phyloP scores from a whole-genome alignment of 2,888 invertebrate genomes.

The Frankliniella intonsa region DNA sequence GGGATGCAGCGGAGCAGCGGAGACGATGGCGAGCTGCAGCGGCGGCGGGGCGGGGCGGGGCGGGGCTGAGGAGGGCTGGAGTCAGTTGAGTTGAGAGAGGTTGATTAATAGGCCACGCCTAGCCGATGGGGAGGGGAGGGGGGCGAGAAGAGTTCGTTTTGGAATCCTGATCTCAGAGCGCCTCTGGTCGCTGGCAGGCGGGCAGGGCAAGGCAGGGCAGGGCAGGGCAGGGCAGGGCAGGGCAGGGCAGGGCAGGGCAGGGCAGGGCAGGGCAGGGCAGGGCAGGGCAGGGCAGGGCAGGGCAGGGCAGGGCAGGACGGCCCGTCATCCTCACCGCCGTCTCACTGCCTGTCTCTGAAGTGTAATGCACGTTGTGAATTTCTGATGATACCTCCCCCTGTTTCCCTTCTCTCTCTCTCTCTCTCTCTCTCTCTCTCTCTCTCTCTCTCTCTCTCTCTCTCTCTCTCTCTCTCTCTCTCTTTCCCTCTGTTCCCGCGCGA shows the following conservation, averaged over 20 bases:
- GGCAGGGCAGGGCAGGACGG: too few relatives aligned
- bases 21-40: neutral
- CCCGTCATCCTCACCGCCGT: neutral
- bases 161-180: neutral
- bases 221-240: too few relatives aligned
- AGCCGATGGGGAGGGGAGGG: neutral
- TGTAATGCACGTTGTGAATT: neutral
- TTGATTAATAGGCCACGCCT: too few relatives aligned
- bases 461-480: neutral
- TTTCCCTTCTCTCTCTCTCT: neutral
- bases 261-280: too few relatives aligned
- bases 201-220: too few relatives aligned
- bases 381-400: neutral
- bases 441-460: neutral
- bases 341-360: neutral
- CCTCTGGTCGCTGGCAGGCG: neutral
- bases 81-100: neutral
- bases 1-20: too few relatives aligned
- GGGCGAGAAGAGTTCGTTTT: neutral
- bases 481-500: neutral
- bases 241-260: too few relatives aligned
- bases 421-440: neutral
- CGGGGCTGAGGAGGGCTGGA: neutral
- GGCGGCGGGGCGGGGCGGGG: neutral
- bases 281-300: too few relatives aligned